phyloP scores from a whole-genome alignment of 2,797 vertebrate genomes.

The Malurus leucopterus region DNA sequence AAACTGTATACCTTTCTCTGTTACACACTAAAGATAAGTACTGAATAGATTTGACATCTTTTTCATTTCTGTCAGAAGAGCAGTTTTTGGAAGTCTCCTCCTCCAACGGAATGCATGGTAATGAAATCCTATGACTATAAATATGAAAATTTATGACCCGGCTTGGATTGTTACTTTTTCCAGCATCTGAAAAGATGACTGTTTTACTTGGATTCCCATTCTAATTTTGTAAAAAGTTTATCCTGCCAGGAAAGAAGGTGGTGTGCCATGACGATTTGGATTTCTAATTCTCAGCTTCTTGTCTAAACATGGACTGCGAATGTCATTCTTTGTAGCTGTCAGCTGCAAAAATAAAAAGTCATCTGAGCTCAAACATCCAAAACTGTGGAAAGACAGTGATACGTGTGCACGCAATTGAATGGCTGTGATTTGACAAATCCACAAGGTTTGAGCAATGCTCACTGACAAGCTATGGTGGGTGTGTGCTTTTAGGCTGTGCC shows the following conservation, averaged over 20 bases:
- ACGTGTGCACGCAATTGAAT: not conserved
- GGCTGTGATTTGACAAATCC: not conserved
- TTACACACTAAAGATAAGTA: not conserved
- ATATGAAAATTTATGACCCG: not conserved
- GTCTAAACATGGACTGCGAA: not conserved
- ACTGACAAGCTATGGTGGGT: not conserved
- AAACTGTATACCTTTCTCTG: not conserved
- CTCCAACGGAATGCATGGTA: not conserved
- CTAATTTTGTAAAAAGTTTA: not conserved
- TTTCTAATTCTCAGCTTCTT: not conserved
- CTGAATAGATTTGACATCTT: not conserved
- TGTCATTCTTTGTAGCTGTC: not conserved
- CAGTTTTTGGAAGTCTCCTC: not conserved
- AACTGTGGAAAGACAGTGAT: not conserved
- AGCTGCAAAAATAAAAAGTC: not conserved
- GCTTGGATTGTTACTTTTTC: not conserved
- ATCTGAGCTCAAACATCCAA: not conserved
- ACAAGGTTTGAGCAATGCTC: not conserved
- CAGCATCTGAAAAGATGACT: not conserved
- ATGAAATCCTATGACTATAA: not conserved
- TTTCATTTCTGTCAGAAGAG: not conserved
- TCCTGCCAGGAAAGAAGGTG: not conserved
- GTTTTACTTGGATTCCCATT: constrained; percentile 10
- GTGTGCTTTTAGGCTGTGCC: not conserved
- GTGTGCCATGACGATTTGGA: not conserved